Evolutionary conservation across 2,113 vertebrate species (phyloP).

Genomic region (Cygnus atratus): DNA sequence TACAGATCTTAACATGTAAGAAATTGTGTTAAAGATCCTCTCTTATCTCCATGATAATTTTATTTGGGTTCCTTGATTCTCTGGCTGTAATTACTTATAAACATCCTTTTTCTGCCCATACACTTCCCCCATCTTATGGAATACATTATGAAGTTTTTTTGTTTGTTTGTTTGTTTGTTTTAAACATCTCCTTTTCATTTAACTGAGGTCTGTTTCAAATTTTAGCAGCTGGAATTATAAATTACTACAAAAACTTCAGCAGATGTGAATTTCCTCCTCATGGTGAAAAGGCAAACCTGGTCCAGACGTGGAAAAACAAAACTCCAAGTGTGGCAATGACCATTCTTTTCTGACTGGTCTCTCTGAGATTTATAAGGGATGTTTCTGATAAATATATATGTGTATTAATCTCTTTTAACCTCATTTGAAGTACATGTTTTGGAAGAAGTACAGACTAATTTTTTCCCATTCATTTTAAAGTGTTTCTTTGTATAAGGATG

Average conservation of each 20-base stretch:
- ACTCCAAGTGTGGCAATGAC: neutral
- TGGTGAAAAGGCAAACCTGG: neutral
- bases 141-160: neutral
- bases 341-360: neutral
- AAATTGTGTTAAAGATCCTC: neutral
- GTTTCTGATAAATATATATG: neutral
- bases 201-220: conserved; percentile 42
- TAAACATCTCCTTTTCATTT: neutral
- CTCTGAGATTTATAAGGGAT: neutral
- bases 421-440: neutral
- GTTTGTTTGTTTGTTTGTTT: neutral
- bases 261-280: conserved; percentile 31
- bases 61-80: neutral
- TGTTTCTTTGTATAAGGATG: neutral
- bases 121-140: neutral
- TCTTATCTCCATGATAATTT: neutral
- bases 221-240: neutral
- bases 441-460: neutral
- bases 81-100: neutral
- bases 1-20: neutral
- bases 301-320: neutral
- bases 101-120: neutral
- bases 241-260: conserved; percentile 10
- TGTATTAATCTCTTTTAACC: neutral
- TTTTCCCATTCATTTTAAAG: neutral